Evolutionary conservation across 2,113 vertebrate genomes (phyloP).

Genomic region (Struthidea cinerea): DNA sequence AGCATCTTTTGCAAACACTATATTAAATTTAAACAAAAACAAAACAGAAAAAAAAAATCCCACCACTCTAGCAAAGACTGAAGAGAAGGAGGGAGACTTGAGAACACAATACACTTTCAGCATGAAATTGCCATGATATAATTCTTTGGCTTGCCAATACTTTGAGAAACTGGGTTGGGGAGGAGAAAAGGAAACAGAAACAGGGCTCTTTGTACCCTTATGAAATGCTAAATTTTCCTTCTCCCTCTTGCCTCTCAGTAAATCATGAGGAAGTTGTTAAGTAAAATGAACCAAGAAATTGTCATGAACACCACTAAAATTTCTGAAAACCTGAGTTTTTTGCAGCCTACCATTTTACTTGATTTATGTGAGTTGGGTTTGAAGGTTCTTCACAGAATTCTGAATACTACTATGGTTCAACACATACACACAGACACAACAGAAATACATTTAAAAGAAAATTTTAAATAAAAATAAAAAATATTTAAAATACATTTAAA

Average conservation of each 20-base stretch:
- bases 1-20: not conserved
- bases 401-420: not conserved
- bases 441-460: not conserved
- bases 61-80: not conserved
- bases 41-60: not conserved
- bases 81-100: not conserved
- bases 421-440: not conserved
- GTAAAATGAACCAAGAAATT: not conserved
- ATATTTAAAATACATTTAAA: not conserved
- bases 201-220: not conserved
- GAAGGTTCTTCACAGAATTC: not conserved
- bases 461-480: not conserved
- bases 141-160: not conserved
- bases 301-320: not conserved
- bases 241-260: not conserved
- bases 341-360: not conserved
- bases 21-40: not conserved
- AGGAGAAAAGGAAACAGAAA: constrained; percentile 1
- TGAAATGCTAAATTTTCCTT: not conserved
- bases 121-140: constrained; percentile 36
- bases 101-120: constrained; percentile 51
- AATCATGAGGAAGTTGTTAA: not conserved
- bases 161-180: not conserved
- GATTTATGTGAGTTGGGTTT: not conserved
- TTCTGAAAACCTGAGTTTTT: not conserved